Base-by-base conservation (phyloP, 2,113 vertebrate genomes). In the Rhagologus leucostigma region DNA sequence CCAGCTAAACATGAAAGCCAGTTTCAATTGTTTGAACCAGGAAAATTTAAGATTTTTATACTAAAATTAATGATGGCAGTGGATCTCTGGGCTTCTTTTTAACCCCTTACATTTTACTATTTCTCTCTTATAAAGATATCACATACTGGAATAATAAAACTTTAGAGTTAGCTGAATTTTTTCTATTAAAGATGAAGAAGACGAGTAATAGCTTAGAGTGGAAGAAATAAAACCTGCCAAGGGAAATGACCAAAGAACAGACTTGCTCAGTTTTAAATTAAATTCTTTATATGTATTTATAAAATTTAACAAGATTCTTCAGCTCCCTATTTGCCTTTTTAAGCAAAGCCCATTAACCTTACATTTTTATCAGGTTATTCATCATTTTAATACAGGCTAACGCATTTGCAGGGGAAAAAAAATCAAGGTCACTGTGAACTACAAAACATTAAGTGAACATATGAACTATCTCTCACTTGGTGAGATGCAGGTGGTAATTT, bases 371-470 rank as follows among this genome's bases (percentile, higher is more conserved):
- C 32, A 47, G 33, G 10, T 84, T 60, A 39, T 73, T 92, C 11
- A 91, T 76, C 35, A 81, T 76, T 95, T 93, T 95, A 95, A 59
- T 84, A n/a, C 16, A 82, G n/a, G 13, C 32, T 85, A 89, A 55
- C 16, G 22, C 9, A n/a, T 56, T 41, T 57, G 7, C 39, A 10
- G 4, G 26, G 39, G n/a, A 89, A 56, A 85, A 85, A 81, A 69
- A 52, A 24, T 20, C 42, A 90, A 88, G 32, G 53, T 80, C 53
- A 82, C n/a, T 55, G 12, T 75, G 80, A 96, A 78, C 27, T 89
- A 30, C 92, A 95, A 91, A 94, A 68, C 30, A 32, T 37, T 76
- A 89, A 33, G 16, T 59, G 57, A 90, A 50, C 35, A 42, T 23
- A 82, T 10, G 59, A 91, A 77, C 63, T 83, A 50, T 74, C 39